Evolutionary conservation across 2,797 vertebrate species (phyloP).

Genomic region (Carduelis carduelis): DNA sequence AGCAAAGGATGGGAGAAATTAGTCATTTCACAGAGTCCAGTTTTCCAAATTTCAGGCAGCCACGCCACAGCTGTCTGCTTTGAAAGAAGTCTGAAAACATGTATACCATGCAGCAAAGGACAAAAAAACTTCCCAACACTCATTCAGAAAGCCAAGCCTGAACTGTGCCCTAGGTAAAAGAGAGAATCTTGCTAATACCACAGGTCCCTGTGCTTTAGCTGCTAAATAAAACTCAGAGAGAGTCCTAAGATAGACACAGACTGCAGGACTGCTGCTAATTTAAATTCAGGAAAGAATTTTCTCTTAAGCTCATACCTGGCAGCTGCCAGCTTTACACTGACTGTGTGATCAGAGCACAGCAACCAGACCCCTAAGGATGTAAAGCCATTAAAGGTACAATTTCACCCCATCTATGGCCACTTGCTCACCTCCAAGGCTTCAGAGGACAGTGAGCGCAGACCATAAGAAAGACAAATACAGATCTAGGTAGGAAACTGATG

Average conservation of each 20-base stretch:
- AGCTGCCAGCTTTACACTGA: neutral
- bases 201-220: neutral
- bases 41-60: neutral
- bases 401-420: neutral
- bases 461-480: neutral
- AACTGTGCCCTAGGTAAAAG: neutral
- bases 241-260: neutral
- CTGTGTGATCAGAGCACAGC: neutral
- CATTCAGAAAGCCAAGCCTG: neutral
- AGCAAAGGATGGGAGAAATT: neutral
- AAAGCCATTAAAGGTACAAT: neutral
- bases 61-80: neutral
- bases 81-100: neutral
- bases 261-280: neutral
- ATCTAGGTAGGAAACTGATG: neutral
- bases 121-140: neutral
- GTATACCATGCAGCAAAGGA: neutral
- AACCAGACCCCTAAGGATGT: neutral
- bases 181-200: neutral
- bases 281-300: neutral
- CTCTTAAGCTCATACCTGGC: neutral
- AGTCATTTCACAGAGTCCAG: neutral
- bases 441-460: neutral
- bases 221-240: neutral
- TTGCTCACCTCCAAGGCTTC: neutral